Evolutionary conservation across 2,797 vertebrate genomes (phyloP).

Genomic region (Macroramphosus scolopax): DNA sequence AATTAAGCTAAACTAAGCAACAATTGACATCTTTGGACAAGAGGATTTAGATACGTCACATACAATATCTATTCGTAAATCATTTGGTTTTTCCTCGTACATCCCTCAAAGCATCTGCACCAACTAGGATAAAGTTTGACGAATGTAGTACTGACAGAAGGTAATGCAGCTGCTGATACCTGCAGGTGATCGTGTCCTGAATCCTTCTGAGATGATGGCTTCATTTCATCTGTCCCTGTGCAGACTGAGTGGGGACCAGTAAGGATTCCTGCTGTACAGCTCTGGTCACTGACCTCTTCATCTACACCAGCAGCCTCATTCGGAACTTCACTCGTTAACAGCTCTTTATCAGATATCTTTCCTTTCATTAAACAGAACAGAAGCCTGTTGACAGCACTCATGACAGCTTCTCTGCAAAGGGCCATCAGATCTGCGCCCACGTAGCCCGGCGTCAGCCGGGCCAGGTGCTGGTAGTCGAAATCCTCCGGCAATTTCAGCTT

Average conservation of each 20-base stretch:
- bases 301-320: not conserved
- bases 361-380: constrained; percentile 73
- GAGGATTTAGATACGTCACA: too few relatives aligned
- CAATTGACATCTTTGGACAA: too few relatives aligned
- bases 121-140: not conserved
- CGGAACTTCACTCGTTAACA: too few relatives aligned
- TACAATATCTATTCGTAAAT: too few relatives aligned
- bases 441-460: constrained; percentile 87
- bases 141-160: not conserved
- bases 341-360: constrained; percentile 1
- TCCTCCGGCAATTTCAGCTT: constrained; percentile 84
- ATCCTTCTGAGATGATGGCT: not conserved
- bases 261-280: not conserved
- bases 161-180: constrained; percentile 22
- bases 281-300: not conserved
- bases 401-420: constrained; percentile 89
- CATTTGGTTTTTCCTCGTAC: too few relatives aligned
- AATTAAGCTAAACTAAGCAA: too few relatives aligned
- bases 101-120: too few relatives aligned
- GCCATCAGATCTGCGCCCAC: constrained; percentile 93
- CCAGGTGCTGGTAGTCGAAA: constrained; percentile 83
- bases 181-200: constrained; percentile 7
- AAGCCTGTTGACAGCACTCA: constrained; percentile 84
- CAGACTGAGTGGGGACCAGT: too few relatives aligned
- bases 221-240: not conserved